Conservation (phyloP, 2,113 vertebrate genomes). For the Poicephalus gulielmi region DNA sequence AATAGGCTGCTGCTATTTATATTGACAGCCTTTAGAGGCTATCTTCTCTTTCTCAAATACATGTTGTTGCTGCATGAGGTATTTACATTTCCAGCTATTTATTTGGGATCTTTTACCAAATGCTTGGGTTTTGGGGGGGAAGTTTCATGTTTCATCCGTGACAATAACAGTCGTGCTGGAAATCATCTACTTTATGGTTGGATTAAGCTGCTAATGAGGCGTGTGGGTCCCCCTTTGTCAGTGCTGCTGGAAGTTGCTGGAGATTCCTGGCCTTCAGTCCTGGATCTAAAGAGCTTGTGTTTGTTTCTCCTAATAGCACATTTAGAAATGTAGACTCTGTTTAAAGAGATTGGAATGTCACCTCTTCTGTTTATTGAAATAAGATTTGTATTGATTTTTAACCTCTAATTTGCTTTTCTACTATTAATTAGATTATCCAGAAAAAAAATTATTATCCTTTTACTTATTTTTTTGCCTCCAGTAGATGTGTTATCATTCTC, state of each 20-base stretch:
- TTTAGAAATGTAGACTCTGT: neutral
- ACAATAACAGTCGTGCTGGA: fast-evolving
- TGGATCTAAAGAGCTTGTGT: neutral
- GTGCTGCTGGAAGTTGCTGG: slow-evolving; percentile 3
- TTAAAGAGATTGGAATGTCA: neutral
- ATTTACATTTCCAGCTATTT: neutral
- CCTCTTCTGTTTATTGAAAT: neutral
- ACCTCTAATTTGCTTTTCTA: neutral
- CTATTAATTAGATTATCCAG: neutral
- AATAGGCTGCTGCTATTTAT: neutral
- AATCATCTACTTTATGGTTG: slow-evolving; percentile 33
- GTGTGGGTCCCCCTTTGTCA: slow-evolving; percentile 25
- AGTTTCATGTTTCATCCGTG: neutral
- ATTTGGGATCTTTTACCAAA: neutral
- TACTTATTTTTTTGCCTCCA: neutral
- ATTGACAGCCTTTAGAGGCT: neutral
- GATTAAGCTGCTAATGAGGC: slow-evolving; percentile 58
- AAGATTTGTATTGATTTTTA: slow-evolving; percentile 4
- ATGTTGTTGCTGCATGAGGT: neutral
- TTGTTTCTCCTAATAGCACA: neutral
- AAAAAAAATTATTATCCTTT: neutral
- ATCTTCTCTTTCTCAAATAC: neutral
- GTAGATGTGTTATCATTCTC: neutral
- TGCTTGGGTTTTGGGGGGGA: neutral
- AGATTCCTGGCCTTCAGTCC: slow-evolving; percentile 24